Evolutionary conservation across 2,888 invertebrate species (phyloP).

Genomic region (Kuschelorhynchus macadamiae): DNA sequence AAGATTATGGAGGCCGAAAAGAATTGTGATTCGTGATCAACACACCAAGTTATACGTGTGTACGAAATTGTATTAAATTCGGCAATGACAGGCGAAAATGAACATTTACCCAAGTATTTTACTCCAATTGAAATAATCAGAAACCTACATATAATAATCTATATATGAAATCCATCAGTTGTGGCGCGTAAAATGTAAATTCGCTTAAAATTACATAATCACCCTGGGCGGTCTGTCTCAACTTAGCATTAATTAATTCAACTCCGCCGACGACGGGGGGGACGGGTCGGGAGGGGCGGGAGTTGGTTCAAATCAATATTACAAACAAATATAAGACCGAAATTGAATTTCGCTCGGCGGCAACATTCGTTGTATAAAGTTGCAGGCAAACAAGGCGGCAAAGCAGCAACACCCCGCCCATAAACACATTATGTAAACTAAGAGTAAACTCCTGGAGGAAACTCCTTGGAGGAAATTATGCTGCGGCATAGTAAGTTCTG

Average conservation of each 20-base stretch:
- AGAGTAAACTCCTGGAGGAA: constrained; percentile 63
- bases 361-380: constrained; percentile 50
- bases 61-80: no score
- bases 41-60: no score
- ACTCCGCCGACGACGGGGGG: constrained; percentile 27
- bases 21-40: no score
- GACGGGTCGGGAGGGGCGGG: constrained; percentile 12
- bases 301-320: constrained; percentile 49
- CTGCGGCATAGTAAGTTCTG: constrained; percentile 55
- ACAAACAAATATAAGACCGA: constrained; percentile 52
- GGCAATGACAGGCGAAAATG: no score
- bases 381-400: constrained; percentile 47
- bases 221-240: constrained; percentile 46
- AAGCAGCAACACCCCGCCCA: constrained; percentile 55
- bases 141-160: no score
- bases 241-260: constrained; percentile 51
- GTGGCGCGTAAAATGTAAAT: constrained; percentile 29
- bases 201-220: constrained; percentile 45
- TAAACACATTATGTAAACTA: constrained; percentile 69
- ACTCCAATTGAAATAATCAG: no score
- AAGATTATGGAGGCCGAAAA: no score
- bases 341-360: constrained; percentile 50
- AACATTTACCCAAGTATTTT: no score
- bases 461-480: constrained; percentile 64
- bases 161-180: no score